These are phyloP conservation scores for Chesias legatella DNA, from an alignment of 2,888 invertebrate genomes.

Conservation along the genomic window DNA sequence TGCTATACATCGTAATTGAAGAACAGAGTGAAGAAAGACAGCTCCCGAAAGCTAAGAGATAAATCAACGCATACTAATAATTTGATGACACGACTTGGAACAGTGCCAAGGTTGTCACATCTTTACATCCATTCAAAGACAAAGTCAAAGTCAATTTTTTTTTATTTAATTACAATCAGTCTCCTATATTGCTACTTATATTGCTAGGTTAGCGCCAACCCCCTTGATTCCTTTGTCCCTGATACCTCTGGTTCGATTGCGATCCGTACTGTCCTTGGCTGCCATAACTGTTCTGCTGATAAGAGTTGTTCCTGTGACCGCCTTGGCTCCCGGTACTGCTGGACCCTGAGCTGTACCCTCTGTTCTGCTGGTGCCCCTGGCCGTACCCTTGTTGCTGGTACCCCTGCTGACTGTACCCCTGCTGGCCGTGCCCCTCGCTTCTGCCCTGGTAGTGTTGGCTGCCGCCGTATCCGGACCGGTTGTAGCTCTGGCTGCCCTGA, in stretches of 20 bases:
- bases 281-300: conserved; percentile 23
- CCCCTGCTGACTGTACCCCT: conserved; percentile 28
- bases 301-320: conserved; percentile 9
- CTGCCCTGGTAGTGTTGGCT: conserved; percentile 23
- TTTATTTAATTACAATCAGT: conserved; percentile 10
- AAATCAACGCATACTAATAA: no score
- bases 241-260: conserved; percentile 23
- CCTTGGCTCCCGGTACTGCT: no score
- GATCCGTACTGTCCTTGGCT: conserved; percentile 16
- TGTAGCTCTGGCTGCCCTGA: conserved; percentile 23
- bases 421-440: conserved; percentile 26
- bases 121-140: no score
- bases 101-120: no score
- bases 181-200: conserved; percentile 18
- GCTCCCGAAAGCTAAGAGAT: no score
- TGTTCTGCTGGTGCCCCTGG: conserved; percentile 24
- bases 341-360: conserved; percentile 23
- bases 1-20: no score
- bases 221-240: conserved; percentile 29
- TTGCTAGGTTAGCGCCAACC: conserved; percentile 25
- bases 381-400: conserved; percentile 28
- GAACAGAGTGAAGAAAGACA: no score
- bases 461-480: conserved; percentile 30
- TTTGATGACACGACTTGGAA: no score
- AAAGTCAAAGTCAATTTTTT: no score